A percentile compares a stretch with the other conserved stretches of the same genome.
Conservation (phyloP, 1,140 invertebrate species). For the Colletes latitarsis region DNA sequence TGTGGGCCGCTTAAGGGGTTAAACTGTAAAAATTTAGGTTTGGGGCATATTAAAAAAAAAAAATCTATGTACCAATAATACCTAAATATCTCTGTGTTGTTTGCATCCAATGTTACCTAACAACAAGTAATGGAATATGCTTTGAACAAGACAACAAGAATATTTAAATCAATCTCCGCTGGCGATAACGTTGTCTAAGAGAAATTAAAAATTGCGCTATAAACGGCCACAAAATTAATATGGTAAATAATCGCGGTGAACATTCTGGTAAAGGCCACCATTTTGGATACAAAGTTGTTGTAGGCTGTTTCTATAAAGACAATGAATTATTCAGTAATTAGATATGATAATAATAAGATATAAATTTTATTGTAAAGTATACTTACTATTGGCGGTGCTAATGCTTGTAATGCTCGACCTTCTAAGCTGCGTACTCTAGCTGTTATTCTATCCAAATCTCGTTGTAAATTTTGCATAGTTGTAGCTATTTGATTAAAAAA, state of each 20-base stretch:
- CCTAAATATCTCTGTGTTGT: slow-evolving; percentile 41
- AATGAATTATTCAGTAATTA: background rate
- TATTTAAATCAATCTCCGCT: slow-evolving; percentile 73
- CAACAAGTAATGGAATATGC: slow-evolving; percentile 16
- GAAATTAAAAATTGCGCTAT: slow-evolving; percentile 79
- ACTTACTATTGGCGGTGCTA: slow-evolving; percentile 61
- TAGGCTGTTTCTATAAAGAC: slow-evolving; percentile 59
- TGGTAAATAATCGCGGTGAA: slow-evolving; percentile 81
- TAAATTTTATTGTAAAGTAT: background rate
- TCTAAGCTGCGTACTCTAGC: slow-evolving; percentile 75
- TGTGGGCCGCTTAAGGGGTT: background rate
- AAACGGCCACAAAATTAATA: slow-evolving; percentile 84
- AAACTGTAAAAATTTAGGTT: background rate
- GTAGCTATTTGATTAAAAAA: slow-evolving; percentile 74
- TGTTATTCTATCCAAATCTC: slow-evolving; percentile 77
- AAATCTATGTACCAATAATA: background rate
- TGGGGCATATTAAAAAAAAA: slow-evolving; percentile 1
- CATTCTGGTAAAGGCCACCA: slow-evolving; percentile 83
- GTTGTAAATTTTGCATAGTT: slow-evolving; percentile 76
- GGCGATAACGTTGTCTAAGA: slow-evolving; percentile 72
- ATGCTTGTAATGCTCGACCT: slow-evolving; percentile 67
- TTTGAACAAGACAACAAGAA: slow-evolving; percentile 54
- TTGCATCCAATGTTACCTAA: slow-evolving; percentile 57
- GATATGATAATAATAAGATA: background rate
- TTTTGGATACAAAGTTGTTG: slow-evolving; percentile 66